Conservation (phyloP, 1,140 invertebrate species). For the Andrena cerasifolii region DNA sequence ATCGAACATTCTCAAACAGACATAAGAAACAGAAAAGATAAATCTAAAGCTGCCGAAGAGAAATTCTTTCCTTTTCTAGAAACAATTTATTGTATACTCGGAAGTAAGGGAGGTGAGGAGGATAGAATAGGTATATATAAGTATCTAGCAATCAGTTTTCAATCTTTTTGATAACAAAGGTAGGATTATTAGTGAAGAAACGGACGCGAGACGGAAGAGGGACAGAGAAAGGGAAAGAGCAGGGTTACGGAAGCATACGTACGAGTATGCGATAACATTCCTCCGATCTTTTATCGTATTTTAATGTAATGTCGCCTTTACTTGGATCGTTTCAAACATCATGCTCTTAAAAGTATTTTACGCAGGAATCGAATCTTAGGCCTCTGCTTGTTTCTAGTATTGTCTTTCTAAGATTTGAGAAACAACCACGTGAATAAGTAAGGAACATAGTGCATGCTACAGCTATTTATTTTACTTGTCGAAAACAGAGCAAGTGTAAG, state of each 20-base stretch:
- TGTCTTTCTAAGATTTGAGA: conserved; percentile 56
- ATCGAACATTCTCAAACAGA: conserved; percentile 78
- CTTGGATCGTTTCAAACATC: conserved; percentile 40
- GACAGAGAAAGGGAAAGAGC: conserved; percentile 29
- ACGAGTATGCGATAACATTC: conserved; percentile 53
- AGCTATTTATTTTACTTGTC: conserved; percentile 63
- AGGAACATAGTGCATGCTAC: conserved; percentile 35
- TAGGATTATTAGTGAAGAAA: conserved; percentile 33
- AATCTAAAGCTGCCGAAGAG: conserved; percentile 44
- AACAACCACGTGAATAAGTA: conserved; percentile 38
- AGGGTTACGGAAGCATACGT: conserved; percentile 24
- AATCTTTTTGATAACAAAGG: conserved; percentile 59
- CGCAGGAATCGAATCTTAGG: conserved; percentile 13
- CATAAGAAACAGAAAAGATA: conserved; percentile 79
- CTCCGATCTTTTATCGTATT: conserved; percentile 49
- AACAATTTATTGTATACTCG: conserved; percentile 40
- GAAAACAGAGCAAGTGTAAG: conserved; percentile 31
- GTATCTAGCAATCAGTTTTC: conserved; percentile 43
- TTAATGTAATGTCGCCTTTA: conserved; percentile 43
- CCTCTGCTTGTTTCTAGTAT: conserved; percentile 42
- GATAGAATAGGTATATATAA: conserved; percentile 49
- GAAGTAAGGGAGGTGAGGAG: conserved; percentile 24
- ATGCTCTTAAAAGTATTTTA: conserved; percentile 43
- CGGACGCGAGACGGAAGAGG: conserved; percentile 12
- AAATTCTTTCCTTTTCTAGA: conserved; percentile 45